These are phyloP conservation scores for Buteo buteo DNA, from an alignment of 2,113 vertebrate genomes.

Conservation along the genomic window DNA sequence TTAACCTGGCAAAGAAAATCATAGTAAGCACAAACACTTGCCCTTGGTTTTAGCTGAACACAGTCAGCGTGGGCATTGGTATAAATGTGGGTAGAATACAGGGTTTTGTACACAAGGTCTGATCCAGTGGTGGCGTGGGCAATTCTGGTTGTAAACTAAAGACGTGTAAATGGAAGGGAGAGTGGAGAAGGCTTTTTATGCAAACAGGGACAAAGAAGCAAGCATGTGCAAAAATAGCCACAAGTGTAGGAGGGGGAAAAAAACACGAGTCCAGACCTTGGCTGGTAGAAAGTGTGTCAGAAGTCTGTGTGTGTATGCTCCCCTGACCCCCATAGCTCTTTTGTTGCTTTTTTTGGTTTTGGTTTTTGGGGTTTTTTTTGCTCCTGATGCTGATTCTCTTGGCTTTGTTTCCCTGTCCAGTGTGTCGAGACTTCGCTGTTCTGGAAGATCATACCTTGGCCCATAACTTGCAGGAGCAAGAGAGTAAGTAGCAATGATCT, in stretches of 20 bases:
- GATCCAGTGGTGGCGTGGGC: neutral
- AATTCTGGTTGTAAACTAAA: neutral
- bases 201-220: neutral
- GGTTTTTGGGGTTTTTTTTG: neutral
- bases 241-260: neutral
- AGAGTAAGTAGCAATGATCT: constrained; percentile 82
- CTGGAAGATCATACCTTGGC: constrained; percentile 94
- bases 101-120: neutral
- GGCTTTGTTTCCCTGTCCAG: constrained; percentile 61
- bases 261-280: neutral
- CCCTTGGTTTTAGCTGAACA: neutral
- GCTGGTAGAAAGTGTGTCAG: neutral
- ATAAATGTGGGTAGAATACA: neutral
- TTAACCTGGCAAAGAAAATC: neutral
- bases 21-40: neutral
- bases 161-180: neutral
- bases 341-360: neutral
- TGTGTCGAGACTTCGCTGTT: constrained; percentile 92
- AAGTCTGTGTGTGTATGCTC: neutral
- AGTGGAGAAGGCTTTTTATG: neutral
- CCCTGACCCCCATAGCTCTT: neutral
- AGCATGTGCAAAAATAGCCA: neutral
- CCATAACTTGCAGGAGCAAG: constrained; percentile 95
- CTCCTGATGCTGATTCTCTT: neutral
- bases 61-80: neutral